phyloP scores from a whole-genome alignment of 2,888 invertebrate genomes.

The Stenolophus ochropezus region DNA sequence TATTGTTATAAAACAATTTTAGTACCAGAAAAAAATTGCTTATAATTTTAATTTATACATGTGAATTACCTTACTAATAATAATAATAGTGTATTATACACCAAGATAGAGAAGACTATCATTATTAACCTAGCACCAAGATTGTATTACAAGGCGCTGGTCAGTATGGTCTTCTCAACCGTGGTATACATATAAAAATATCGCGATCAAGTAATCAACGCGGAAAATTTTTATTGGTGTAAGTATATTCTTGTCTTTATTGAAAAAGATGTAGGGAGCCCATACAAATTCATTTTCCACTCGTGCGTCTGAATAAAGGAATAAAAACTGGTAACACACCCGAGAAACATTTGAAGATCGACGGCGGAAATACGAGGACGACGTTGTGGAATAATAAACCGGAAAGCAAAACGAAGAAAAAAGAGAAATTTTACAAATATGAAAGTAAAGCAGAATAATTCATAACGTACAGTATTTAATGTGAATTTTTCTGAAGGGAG shows the following conservation, averaged over 20 bases:
- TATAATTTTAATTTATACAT: too few species aligned
- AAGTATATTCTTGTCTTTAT: neutral
- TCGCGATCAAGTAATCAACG: too few species aligned
- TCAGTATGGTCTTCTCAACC: too few species aligned
- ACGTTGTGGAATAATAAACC: slow-evolving; percentile 41
- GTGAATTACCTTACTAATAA: too few species aligned
- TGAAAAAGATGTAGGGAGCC: neutral
- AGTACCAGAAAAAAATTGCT: too few species aligned
- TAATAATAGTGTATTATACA: too few species aligned
- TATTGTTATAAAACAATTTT: too few species aligned
- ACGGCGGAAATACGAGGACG: slow-evolving; percentile 7
- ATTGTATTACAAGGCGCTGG: too few species aligned
- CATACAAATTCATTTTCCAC: slow-evolving; percentile 6
- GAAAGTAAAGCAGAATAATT: neutral
- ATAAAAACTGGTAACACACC: slow-evolving; percentile 3
- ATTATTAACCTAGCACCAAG: too few species aligned
- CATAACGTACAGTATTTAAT: neutral
- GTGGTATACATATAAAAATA: too few species aligned
- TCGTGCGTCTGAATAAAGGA: slow-evolving; percentile 15
- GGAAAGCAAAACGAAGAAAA: slow-evolving; percentile 9
- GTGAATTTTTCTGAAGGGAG: neutral
- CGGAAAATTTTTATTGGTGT: too few species aligned
- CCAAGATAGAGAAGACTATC: too few species aligned
- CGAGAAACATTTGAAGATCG: slow-evolving; percentile 29
- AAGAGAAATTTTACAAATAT: neutral